phyloP scores from a whole-genome alignment of 2,888 invertebrate genomes.

The Watsonalla cultraria region DNA sequence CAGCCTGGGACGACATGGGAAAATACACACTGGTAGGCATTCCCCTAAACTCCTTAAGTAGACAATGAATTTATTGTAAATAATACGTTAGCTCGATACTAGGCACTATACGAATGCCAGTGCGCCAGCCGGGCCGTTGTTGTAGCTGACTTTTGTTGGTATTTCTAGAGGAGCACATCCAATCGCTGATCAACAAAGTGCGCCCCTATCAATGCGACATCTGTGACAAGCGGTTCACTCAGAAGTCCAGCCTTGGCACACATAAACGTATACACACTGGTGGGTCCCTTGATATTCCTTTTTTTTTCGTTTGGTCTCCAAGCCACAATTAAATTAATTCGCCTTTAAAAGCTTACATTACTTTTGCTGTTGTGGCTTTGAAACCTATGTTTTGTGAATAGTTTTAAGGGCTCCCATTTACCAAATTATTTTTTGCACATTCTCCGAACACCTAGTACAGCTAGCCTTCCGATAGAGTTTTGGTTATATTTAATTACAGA shows the following conservation, averaged over 20 bases:
- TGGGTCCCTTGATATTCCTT: constrained; percentile 77
- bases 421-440: constrained; percentile 20
- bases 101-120: constrained; percentile 56
- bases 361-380: constrained; percentile 65
- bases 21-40: constrained; percentile 83
- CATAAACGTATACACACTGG: constrained; percentile 88
- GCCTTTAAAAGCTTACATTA: constrained; percentile 21
- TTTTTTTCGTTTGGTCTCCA: constrained; percentile 65
- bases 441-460: constrained; percentile 21
- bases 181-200: constrained; percentile 81
- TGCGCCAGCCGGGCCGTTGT: constrained; percentile 54
- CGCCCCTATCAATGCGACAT: constrained; percentile 84
- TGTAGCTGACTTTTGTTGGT: constrained; percentile 77
- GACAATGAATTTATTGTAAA: constrained; percentile 58
- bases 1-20: constrained; percentile 85
- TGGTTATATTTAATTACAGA: constrained; percentile 16
- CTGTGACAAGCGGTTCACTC: constrained; percentile 89
- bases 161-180: constrained; percentile 80
- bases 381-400: constrained; percentile 75
- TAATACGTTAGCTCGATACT: constrained; percentile 63
- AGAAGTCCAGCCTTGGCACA: constrained; percentile 90
- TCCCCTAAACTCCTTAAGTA: constrained; percentile 77
- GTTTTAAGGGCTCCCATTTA: constrained; percentile 73
- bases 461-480: constrained; percentile 55
- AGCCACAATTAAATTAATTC: constrained; percentile 56